A percentile compares a stretch with the other conserved stretches of the same genome.
These are phyloP conservation scores for Chironomus striatipennis DNA, from an alignment of 1,140 invertebrate species.

Conservation along the genomic window DNA sequence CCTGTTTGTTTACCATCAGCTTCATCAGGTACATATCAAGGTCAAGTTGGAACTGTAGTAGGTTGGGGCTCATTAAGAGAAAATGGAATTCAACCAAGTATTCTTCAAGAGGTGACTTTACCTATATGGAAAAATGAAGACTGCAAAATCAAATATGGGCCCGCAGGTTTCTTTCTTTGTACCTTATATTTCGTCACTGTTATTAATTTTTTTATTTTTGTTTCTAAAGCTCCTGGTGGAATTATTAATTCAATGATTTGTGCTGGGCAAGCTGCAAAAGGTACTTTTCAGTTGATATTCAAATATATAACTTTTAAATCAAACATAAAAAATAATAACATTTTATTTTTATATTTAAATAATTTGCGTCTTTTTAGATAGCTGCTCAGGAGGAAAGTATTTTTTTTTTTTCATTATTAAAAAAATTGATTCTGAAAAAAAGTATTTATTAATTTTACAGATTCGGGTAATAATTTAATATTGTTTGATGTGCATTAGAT, in stretches of 20 bases:
- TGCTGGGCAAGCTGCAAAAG: conserved; percentile 68
- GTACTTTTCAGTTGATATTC: conserved; percentile 37
- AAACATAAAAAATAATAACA: no score
- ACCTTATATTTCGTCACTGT: no score
- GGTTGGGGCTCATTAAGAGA: conserved; percentile 76
- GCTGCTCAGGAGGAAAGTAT: conserved; percentile 1
- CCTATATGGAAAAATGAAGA: conserved; percentile 73
- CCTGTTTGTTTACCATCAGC: conserved; percentile 72
- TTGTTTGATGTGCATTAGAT: no score
- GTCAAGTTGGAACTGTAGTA: conserved; percentile 66
- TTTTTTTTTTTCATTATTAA: no score
- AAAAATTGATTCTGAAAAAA: no score
- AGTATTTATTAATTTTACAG: background rate
- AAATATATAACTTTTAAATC: conserved; percentile 24
- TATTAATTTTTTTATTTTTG: background rate
- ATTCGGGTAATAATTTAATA: conserved; percentile 1
- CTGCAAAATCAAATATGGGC: conserved; percentile 72
- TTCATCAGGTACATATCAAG: conserved; percentile 48
- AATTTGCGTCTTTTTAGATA: conserved; percentile 18
- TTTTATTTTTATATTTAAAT: no score
- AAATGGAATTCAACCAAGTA: conserved; percentile 67
- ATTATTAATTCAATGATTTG: conserved; percentile 82
- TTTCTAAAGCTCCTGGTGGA: conserved; percentile 61
- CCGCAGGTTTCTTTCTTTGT: conserved; percentile 38
- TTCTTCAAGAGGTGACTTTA: conserved; percentile 74